Evolutionary conservation across 2,888 invertebrate genomes (phyloP), one percentile per base, ranked within the genome.

Genomic region (Prosopocoilus inquinatus): DNA sequence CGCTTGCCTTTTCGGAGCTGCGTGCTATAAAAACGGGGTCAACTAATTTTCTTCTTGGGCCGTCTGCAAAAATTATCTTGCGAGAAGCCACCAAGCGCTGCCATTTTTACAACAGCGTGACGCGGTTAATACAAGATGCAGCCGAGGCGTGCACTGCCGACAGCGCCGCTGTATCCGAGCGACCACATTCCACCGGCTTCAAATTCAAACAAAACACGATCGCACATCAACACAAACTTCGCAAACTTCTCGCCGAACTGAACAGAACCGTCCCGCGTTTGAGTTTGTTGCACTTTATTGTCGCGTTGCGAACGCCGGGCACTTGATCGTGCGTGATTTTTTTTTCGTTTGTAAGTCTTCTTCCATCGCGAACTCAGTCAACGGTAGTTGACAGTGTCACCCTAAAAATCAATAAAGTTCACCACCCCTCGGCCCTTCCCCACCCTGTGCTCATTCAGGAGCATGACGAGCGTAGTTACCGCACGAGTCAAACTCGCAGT

Each of bases 341-440:
- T 74, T 77, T 79, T 78, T 74, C 76, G 74, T 73, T 78, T 76
- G 73, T 75, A 75, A 76, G 75, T 76, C 77, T 76, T 76, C 77
- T 76, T 74, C 75, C 77, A 77, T 78, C 75, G 78, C 75, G 75
- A 78, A 79, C 77, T 78, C 78, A 77, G 77, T 75, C 75, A 78
- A 78, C 79, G 79, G 75, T 77, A 76, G 80, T 81, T 82, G 82
- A 82, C 82, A 83, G 80, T 82, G 83, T 83, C 82, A 82, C 82
- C 82, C 82, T 81, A 82, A 83, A 83, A 83, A 83, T 83, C 83
- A 83, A 83, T 83, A 83, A 81, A 79, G 79, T 78, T 79, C 77
- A 70, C 72, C 75, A 75, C 78, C 79, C 78, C 76, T 76, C 75
- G 75, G 75, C 75, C 74, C 74, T 73, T 74, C 77, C 75, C 74